Conservation (phyloP, 2,888 invertebrate species). For the Auanema freiburgensis region DNA sequence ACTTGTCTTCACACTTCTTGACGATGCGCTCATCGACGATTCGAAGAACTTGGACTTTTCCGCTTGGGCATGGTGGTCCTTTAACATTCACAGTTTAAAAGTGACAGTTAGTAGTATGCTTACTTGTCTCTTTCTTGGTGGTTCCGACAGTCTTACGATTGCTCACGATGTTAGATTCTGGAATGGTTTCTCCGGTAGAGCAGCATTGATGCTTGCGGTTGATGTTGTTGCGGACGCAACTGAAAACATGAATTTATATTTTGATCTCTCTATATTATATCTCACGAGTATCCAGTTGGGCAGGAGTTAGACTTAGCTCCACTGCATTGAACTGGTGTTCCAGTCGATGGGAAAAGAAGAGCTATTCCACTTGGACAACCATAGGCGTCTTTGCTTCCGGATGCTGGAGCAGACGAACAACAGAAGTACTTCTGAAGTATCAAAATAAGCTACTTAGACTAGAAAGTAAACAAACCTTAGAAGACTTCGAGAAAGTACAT, state of each 20-base stretch:
- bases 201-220: conserved; percentile 35
- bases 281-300: conserved; percentile 54
- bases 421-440: conserved; percentile 40
- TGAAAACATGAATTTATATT: conserved; percentile 10
- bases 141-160: background rate
- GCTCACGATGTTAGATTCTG: background rate
- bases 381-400: conserved; percentile 22
- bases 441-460: background rate
- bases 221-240: conserved; percentile 14
- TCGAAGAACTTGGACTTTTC: conserved; percentile 58
- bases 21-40: conserved; percentile 58
- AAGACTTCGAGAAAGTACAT: conserved; percentile 56
- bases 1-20: conserved; percentile 60
- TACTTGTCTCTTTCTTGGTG: conserved; percentile 13
- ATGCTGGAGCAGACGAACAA: conserved; percentile 27
- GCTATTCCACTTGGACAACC: conserved; percentile 58
- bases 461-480: conserved; percentile 17
- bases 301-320: conserved; percentile 50
- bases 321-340: conserved; percentile 61
- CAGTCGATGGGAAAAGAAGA: conserved; percentile 61
- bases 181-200: conserved; percentile 15
- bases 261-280: conserved; percentile 15
- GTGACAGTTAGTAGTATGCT: conserved; percentile 7
- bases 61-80: conserved; percentile 44
- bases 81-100: conserved; percentile 24